phyloP scores from a whole-genome alignment of 2,797 vertebrate genomes.

The Hyperoplus lanceolatus region DNA sequence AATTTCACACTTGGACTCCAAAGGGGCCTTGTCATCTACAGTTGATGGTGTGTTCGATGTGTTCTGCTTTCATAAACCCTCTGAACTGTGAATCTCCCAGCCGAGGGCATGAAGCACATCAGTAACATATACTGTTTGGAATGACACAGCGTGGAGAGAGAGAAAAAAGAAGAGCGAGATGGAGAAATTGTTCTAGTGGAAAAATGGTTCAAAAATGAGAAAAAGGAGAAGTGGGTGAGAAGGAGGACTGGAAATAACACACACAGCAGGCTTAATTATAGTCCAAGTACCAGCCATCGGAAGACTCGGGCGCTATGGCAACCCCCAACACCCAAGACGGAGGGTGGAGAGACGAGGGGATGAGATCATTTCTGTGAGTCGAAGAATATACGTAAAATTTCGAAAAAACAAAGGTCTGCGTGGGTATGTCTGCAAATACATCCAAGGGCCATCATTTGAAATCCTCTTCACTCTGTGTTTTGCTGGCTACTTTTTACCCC shows the following conservation, averaged over 20 bases:
- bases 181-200: slow-evolving; percentile 7
- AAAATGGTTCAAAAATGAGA: slow-evolving; percentile 6
- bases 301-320: slow-evolving; percentile 66
- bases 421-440: slow-evolving; percentile 19
- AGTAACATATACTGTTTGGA: slow-evolving; percentile 3
- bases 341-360: slow-evolving; percentile 14
- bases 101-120: slow-evolving; percentile 13
- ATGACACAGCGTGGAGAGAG: slow-evolving; percentile 12
- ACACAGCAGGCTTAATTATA: slow-evolving; percentile 69
- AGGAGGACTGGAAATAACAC: slow-evolving; percentile 38
- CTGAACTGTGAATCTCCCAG: slow-evolving; percentile 48
- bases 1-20: slow-evolving; percentile 66
- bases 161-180: not conserved
- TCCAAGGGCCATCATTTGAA: too few species aligned
- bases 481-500: too few species aligned
- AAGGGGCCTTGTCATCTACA: slow-evolving; percentile 42
- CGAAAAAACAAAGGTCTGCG: slow-evolving; percentile 38
- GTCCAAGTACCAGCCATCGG: slow-evolving; percentile 56
- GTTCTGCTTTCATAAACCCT: slow-evolving; percentile 25
- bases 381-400: slow-evolving; percentile 25
- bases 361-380: slow-evolving; percentile 55
- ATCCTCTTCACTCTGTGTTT: too few species aligned
- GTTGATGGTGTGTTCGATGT: slow-evolving; percentile 36
- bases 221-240: slow-evolving; percentile 13
- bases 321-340: slow-evolving; percentile 57